Conservation (phyloP, 1,140 invertebrate genomes). For the Plutomurus gul region DNA sequence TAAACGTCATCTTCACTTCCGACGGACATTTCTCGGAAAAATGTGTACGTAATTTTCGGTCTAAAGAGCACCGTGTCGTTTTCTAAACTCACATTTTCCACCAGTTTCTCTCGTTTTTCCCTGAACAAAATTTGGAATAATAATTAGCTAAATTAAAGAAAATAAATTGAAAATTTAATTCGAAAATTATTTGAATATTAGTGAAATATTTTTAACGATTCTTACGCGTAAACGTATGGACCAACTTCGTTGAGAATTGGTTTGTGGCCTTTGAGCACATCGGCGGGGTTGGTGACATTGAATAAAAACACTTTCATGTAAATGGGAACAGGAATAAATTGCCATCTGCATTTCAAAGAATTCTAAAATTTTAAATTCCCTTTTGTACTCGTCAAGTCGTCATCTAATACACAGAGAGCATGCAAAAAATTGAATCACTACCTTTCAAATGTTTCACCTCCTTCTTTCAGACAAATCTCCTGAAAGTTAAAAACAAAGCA, state of each 20-base stretch:
- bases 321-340: conserved; percentile 49
- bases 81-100: not conserved
- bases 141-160: no score
- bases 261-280: conserved; percentile 56
- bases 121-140: no score
- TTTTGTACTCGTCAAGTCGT: no score
- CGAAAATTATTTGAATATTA: no score
- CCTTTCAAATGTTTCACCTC: not conserved
- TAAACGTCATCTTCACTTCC: conserved; percentile 21
- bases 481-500: no score
- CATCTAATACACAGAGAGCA: no score
- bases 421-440: no score
- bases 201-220: no score
- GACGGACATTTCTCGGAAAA: conserved; percentile 17
- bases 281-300: conserved; percentile 60
- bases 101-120: conserved; percentile 28
- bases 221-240: conserved; percentile 56
- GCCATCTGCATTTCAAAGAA: no score
- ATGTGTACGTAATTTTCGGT: conserved; percentile 31
- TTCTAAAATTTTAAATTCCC: no score
- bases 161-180: no score
- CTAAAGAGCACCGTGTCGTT: conserved; percentile 1
- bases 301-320: conserved; percentile 59
- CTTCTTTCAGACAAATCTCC: conserved; percentile 11
- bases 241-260: conserved; percentile 58